Base-by-base conservation (phyloP, 37 sponge, comb jelly and placozoan genomes). In the Sycon ciliatum region DNA sequence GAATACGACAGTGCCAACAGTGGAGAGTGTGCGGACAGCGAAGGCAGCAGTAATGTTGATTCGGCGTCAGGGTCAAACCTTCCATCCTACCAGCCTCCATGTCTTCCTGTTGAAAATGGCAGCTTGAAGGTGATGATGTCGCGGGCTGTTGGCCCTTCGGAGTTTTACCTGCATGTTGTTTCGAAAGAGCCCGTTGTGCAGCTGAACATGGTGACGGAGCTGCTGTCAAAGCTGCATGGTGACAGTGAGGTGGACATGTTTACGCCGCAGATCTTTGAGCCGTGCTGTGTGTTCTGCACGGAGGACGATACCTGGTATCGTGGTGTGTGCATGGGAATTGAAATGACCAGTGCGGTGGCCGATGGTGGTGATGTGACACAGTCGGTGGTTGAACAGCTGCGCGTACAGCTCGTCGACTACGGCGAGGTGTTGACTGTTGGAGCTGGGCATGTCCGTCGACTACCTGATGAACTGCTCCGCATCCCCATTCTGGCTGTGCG, bases 301-400 rank as follows among this genome's bases (percentile, higher is more conserved):
- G 56, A 54, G 31, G 72, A 71, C 30, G 56, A 26, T 11, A 31
- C 30, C 55, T 71, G 72, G 72, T 71, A 24, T 26, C 53, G 72
- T 26, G 72, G 56, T 5, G 28, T 71, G 0, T 20, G 49, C 13
- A 27, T 68, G 68, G 35, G 37, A 31, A 56, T 24, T 24, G 57
- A 58, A 56, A 26, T 27, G 26, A 3, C 2, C 4, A 32, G 26
- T 58, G 31, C 16, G 52, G 1, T n/a, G n/a, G n/a, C n/a, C n/a
- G n/a, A n/a, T n/a, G n/a, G n/a, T n/a, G n/a, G n/a, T n/a, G n/a
- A n/a, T n/a, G n/a, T n/a, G n/a, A n/a, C n/a, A n/a, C n/a, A n/a
- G n/a, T n/a, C n/a, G n/a, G n/a, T n/a, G 1, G 2, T 38, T 3
- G 24, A 35, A 26, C 3, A 38, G 0, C 27, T 33, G 11, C 1